Base-by-base conservation (phyloP, 2,797 vertebrate species). In the Sebastolobus alascanus region DNA sequence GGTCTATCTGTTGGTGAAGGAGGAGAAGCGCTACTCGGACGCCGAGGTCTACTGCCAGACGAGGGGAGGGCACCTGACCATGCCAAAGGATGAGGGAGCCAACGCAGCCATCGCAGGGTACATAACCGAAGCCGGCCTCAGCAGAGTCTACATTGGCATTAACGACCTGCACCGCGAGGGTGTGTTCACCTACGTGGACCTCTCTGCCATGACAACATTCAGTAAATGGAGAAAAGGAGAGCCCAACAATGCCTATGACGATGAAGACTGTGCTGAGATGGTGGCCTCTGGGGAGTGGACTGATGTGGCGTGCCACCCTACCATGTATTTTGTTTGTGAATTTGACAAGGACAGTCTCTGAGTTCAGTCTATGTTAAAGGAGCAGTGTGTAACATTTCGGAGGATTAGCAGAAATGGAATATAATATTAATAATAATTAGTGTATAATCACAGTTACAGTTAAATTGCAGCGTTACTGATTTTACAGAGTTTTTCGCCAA, bases 251-350 rank as follows among this genome's bases (percentile, higher is more conserved):
- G 98, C 98, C 3, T 97, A 97, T 0, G 98, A 98, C 0, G 97
- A 98, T 14, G 99, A 99, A 93, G 97, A 99, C 95, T 99, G 99
- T 54, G 97, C 96, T n/a, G 99, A 99, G 92, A 96, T 99, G 96
- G 95, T 97, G 89, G 95, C 97, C 0, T 96, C 97, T 0, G 99
- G 99, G 3, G 98, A 98, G 68, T 99, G 99, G 99, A 99, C 98
- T 4, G 98, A 99, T 16, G 98, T 99, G 29, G 96, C 97, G 0
- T 99, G 99, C 83, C 94, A 97, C 43, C 96, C 97, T 13, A 97
- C 98, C 81, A 99, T 99, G 99, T 98, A 96, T 93, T 99, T 99
- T 86, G 95, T 99, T 75, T 99, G 99, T 35, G 99, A 99, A 93
- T 99, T 99, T 79, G 97, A 98, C 91, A 99, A 98, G 85, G 97